Base-by-base conservation (phyloP, 2,888 invertebrate genomes). In the Agrochola litura region DNA sequence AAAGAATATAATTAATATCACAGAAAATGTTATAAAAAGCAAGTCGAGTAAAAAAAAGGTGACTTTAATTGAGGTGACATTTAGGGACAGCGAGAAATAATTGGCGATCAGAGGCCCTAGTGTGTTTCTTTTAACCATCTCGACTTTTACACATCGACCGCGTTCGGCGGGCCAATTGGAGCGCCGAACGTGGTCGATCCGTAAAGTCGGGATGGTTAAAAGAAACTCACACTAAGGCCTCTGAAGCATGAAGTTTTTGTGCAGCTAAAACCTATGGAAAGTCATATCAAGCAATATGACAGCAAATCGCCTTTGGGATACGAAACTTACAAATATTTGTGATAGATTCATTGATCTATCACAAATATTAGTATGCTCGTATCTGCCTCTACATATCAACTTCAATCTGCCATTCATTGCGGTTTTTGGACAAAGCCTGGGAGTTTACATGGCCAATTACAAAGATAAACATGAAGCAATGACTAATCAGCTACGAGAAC, bases 401-500 rank as follows among this genome's bases (percentile, higher is more conserved):
- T 30, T 30, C 30, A 12, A 49, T 30, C 14, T 52, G 0, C 10
- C 8, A 73, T 30, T 10, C 0, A 43, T 54, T 54, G 6, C 8
- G 2, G 1, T 72, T 58, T n/a, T n/a, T 43, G 12, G 10, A 30
- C 6, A 54, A 25, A 16, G 0, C 8, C n/a, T 30, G 2, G 2
- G 6, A 49, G 16, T 49, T 66, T 16, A 43, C 10, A 19, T 14
- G 4, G 8, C 6, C 6, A 37, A 4, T n/a, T 64, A 19, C 19
- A 54, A 30, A 58, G 0, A 52, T 37, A 16, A 63, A 64, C 22
- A 68, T 52, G 43, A 61, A 71, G 22, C 22, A 63, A 63, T 77
- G 82, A 71, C 49, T 30, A 46, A 76, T 76, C 19, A 67, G 19
- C 37, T 52, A 37, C 12, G 12, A 81, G 9, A 61, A 77, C 41